A percentile compares a stretch with the other conserved stretches of the same genome.
These are phyloP conservation scores for Lomographa bimaculata DNA, from an alignment of 2,888 invertebrate species.

Conservation along the genomic window DNA sequence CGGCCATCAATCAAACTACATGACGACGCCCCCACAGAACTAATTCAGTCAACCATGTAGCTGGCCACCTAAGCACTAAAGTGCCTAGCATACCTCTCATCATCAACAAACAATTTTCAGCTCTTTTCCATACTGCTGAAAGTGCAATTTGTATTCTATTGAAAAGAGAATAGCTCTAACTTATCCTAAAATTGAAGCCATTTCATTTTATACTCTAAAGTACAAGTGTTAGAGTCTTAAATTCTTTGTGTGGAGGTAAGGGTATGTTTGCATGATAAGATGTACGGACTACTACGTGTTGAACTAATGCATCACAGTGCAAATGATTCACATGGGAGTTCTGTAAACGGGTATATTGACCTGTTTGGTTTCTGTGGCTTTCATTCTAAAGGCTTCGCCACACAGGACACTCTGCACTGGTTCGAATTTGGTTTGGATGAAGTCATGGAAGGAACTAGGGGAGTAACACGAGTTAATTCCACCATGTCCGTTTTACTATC, in stretches of 20 bases:
- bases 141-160: not conserved
- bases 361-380: slow-evolving; percentile 2
- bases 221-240: slow-evolving; percentile 1
- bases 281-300: slow-evolving; percentile 3
- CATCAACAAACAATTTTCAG: not conserved
- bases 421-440: too few relatives aligned
- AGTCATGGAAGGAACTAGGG: too few relatives aligned
- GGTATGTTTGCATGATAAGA: not conserved
- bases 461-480: too few relatives aligned
- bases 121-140: not conserved
- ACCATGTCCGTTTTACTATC: too few relatives aligned
- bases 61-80: slow-evolving; percentile 29
- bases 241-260: not conserved
- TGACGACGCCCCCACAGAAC: slow-evolving; percentile 35
- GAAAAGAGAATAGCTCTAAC: not conserved
- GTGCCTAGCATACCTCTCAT: slow-evolving; percentile 5
- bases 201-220: not conserved
- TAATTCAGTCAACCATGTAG: slow-evolving; percentile 47
- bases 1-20: slow-evolving; percentile 44
- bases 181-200: not conserved
- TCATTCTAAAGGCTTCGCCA: not conserved
- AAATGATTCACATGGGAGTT: slow-evolving; percentile 39
- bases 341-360: slow-evolving; percentile 14
- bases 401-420: too few relatives aligned
- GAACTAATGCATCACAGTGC: slow-evolving; percentile 45